Percentiles rank a stretch among this genome's conserved stretches.
These are phyloP conservation scores for Bicyclus anynana DNA, from an alignment of 1,140 invertebrate species.

Conservation along the genomic window DNA sequence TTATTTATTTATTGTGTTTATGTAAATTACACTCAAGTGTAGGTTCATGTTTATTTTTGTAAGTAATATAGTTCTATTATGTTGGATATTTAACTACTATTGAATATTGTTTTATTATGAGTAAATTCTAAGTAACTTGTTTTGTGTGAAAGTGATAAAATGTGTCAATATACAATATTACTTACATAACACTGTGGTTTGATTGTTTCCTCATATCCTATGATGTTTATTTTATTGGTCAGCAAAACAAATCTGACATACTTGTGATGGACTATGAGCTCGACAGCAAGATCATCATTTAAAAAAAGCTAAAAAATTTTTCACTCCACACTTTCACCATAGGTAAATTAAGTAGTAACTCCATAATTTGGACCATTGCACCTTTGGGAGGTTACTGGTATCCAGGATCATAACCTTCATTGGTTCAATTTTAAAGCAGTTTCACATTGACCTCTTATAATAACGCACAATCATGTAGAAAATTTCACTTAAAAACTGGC, in stretches of 20 bases:
- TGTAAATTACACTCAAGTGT: constrained; percentile 47
- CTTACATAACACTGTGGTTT: constrained; percentile 55
- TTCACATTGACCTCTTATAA: no score
- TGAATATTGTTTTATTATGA: constrained; percentile 69
- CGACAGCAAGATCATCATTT: no score
- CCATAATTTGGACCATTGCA: no score
- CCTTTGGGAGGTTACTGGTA: no score
- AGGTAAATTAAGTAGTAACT: neutral
- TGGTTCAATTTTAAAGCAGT: no score
- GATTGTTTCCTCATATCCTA: constrained; percentile 29
- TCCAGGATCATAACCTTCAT: no score
- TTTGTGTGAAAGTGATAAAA: constrained; percentile 70
- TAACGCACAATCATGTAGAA: no score
- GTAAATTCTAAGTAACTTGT: constrained; percentile 70
- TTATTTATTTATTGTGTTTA: constrained; percentile 67
- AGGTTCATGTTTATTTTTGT: constrained; percentile 57
- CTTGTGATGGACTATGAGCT: no score
- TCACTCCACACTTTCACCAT: no score
- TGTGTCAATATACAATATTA: constrained; percentile 74
- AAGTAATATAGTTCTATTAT: constrained; percentile 64
- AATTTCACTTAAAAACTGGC: no score
- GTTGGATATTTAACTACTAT: constrained; percentile 65
- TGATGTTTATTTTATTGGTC: neutral
- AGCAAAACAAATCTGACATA: no score
- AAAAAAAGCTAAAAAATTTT: no score